Evolutionary conservation across 2,888 invertebrate species (phyloP).

Genomic region (Bombylius major): DNA sequence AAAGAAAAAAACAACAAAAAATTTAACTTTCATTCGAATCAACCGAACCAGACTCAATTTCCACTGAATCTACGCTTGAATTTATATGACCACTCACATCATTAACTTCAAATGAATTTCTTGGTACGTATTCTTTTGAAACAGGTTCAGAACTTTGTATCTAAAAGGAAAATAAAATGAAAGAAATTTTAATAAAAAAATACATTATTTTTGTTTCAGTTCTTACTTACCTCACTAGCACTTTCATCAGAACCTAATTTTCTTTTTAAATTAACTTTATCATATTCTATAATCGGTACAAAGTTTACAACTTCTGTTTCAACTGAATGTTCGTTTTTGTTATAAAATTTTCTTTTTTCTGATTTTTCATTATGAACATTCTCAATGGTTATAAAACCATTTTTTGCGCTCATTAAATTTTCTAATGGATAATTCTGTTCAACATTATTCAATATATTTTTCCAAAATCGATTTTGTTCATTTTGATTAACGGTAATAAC

Average conservation of each 20-base stretch:
- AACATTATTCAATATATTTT: neutral
- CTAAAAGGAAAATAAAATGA: too few species aligned
- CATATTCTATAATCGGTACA: neutral
- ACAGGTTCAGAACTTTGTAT: too few species aligned
- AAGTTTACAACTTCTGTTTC: neutral
- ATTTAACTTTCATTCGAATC: too few species aligned
- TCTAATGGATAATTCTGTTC: neutral
- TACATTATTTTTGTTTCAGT: too few species aligned
- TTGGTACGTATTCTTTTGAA: too few species aligned
- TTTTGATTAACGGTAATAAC: neutral
- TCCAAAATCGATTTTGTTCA: neutral
- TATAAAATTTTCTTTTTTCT: neutral
- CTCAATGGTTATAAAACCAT: neutral
- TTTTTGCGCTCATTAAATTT: neutral
- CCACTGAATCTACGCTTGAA: too few species aligned
- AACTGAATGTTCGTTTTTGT: neutral
- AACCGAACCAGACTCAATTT: too few species aligned
- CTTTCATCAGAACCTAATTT: neutral
- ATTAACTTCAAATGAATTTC: too few species aligned
- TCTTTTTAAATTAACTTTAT: neutral
- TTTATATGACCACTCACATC: too few species aligned
- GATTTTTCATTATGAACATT: neutral
- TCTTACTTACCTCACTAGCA: neutral
- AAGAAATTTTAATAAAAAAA: too few species aligned
- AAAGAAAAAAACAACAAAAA: too few species aligned